phyloP scores from a whole-genome alignment of 37 sponge, comb jelly and placozoan species.

The Petrosia ficiformis region DNA sequence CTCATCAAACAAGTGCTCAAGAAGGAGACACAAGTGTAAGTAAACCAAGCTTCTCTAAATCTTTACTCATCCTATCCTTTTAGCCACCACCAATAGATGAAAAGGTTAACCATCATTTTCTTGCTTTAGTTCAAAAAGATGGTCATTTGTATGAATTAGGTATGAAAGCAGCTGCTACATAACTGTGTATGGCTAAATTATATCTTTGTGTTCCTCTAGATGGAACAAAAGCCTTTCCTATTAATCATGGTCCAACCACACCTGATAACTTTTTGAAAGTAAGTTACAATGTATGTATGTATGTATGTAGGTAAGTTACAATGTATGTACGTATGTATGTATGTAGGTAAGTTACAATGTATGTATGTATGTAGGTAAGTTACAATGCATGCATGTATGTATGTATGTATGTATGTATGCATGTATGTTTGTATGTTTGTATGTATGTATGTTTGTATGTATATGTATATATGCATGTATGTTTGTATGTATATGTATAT shows the following conservation, averaged over 20 bases:
- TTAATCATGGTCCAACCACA: constrained; percentile 86
- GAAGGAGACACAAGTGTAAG: constrained; percentile 85
- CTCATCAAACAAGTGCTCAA: constrained; percentile 84
- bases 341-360: constrained; percentile 41
- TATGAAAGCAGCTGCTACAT: constrained; percentile 4
- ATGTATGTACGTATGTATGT: too few relatives aligned
- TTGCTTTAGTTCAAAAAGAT: constrained; percentile 82
- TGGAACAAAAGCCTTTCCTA: constrained; percentile 79
- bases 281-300: not conserved
- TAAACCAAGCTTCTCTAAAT: not conserved
- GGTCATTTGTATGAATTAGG: constrained; percentile 92
- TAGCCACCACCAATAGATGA: constrained; percentile 82
- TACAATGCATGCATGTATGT: too few relatives aligned
- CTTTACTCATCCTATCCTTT: not conserved
- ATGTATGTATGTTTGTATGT: not conserved
- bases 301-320: not conserved
- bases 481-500: constrained; percentile 26
- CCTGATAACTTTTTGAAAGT: constrained; percentile 72
- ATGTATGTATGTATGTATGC: constrained; percentile 63
- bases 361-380: not conserved
- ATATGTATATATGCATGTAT: too few relatives aligned
- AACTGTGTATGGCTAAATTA: not conserved
- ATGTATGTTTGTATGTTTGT: not conserved
- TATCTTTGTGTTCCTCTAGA: constrained; percentile 30
- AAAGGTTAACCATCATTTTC: constrained; percentile 86